Percentiles rank a stretch among this genome's conserved stretches.
These are phyloP conservation scores for Drosophila pegasa DNA, from an alignment of 2,888 invertebrate genomes.

Conservation along the genomic window DNA sequence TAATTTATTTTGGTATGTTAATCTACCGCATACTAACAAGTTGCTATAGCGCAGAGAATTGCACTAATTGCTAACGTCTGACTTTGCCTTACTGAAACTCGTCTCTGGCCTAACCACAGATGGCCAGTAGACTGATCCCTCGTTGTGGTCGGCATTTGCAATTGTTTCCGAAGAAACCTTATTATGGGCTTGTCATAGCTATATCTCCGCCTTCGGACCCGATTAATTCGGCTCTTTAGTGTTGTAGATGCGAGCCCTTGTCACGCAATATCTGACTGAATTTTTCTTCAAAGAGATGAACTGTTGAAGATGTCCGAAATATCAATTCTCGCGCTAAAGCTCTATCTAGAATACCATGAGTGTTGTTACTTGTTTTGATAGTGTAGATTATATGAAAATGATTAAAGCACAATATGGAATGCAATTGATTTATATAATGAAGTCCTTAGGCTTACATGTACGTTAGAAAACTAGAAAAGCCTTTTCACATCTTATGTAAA, in stretches of 20 bases:
- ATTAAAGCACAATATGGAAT: neutral
- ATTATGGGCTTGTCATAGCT: slow-evolving; percentile 46
- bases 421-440: neutral
- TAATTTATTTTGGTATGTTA: slow-evolving; percentile 57
- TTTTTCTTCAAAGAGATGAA: slow-evolving; percentile 46
- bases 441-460: too few relatives aligned
- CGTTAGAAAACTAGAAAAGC: too few relatives aligned
- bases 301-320: slow-evolving; percentile 32
- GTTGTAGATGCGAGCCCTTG: neutral
- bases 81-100: neutral
- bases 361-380: slow-evolving; percentile 73
- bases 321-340: slow-evolving; percentile 73
- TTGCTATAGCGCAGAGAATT: slow-evolving; percentile 22
- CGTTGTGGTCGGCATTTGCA: slow-evolving; percentile 1
- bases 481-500: too few relatives aligned
- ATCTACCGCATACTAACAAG: slow-evolving; percentile 62
- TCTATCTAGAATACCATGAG: slow-evolving; percentile 76
- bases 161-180: slow-evolving; percentile 55
- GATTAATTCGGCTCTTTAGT: neutral
- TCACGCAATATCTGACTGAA: slow-evolving; percentile 58
- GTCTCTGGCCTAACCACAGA: neutral
- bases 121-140: neutral
- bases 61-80: slow-evolving; percentile 10
- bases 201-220: slow-evolving; percentile 24
- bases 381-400: neutral